Evolutionary conservation across 2,888 invertebrate species (phyloP).

Genomic region (Ceraclea dissimilis): DNA sequence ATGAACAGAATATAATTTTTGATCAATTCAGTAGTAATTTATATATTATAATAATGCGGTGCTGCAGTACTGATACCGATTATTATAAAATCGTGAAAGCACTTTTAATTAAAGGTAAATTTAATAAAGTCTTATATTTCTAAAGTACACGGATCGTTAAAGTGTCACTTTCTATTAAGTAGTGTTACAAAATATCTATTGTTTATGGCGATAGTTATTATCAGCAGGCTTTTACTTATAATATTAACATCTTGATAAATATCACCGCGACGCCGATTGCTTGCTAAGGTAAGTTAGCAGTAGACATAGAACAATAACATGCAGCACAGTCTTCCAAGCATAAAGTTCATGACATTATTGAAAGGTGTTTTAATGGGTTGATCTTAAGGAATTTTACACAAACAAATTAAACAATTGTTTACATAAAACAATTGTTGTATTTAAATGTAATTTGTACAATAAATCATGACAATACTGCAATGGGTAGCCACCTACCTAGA

Average conservation of each 20-base stretch:
- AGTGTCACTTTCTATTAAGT: not conserved
- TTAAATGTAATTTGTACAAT: not conserved
- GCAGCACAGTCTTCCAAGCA: not conserved
- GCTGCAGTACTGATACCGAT: no score
- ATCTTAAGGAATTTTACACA: not conserved
- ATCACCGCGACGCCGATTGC: not conserved
- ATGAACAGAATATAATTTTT: no score
- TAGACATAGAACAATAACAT: not conserved
- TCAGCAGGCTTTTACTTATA: not conserved
- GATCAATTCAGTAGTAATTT: no score
- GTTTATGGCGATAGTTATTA: not conserved
- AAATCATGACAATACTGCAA: not conserved
- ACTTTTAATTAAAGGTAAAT: no score
- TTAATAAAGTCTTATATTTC: no score
- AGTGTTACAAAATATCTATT: not conserved
- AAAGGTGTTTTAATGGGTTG: not conserved
- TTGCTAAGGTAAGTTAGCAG: not conserved
- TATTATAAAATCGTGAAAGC: no score
- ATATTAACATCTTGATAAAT: slow-evolving; percentile 2
- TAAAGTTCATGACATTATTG: not conserved
- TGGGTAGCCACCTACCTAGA: no score
- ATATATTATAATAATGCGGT: no score
- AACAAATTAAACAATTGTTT: slow-evolving; percentile 1
- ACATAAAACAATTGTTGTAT: not conserved
- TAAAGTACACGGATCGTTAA: no score